Percentiles rank a stretch among this genome's conserved stretches.
These are phyloP conservation scores for Origma solitaria DNA, from an alignment of 2,113 vertebrate genomes.

Conservation along the genomic window DNA sequence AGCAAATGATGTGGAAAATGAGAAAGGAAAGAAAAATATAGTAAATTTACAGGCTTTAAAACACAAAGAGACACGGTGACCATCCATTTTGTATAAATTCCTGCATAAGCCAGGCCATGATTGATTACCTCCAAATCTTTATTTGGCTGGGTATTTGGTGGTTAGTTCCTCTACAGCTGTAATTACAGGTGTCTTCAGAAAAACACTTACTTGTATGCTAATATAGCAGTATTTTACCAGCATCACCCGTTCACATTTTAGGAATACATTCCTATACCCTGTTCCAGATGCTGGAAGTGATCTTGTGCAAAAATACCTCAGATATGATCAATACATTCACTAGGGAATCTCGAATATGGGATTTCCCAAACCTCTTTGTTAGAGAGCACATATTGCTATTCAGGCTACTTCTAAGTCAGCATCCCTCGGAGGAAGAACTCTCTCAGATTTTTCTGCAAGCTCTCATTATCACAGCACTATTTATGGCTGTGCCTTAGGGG, in stretches of 20 bases:
- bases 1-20: background rate
- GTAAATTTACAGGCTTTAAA: background rate
- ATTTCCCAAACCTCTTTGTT: background rate
- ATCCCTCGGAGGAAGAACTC: background rate
- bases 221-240: background rate
- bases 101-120: background rate
- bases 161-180: background rate
- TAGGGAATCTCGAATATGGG: background rate
- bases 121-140: background rate
- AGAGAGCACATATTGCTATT: background rate
- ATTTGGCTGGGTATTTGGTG: too few species aligned
- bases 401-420: background rate
- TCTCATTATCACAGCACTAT: background rate
- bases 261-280: background rate
- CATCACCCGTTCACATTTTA: background rate
- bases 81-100: background rate
- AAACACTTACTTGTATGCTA: background rate
- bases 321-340: background rate
- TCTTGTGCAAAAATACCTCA: background rate
- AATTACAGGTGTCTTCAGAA: background rate
- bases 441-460: background rate
- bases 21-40: background rate
- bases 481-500: background rate
- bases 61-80: background rate
- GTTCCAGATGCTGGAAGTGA: background rate